Percentiles rank a stretch among this genome's conserved stretches.
Evolutionary conservation across 1,140 invertebrate species (phyloP).

Genomic region (Schmidtea mediterranea): DNA sequence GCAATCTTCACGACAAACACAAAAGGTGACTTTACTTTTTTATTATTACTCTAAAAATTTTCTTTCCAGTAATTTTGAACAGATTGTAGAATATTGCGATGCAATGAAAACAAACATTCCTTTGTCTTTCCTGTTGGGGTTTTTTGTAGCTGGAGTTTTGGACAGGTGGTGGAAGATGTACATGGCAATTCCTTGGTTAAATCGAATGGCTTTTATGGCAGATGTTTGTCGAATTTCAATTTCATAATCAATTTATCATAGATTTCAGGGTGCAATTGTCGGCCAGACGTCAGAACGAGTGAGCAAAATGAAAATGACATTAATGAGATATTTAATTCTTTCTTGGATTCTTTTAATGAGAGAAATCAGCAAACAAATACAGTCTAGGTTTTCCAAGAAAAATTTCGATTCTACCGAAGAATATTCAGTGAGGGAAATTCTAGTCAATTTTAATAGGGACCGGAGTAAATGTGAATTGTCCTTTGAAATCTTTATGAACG

Average conservation of each 20-base stretch:
- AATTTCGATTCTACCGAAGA: too few relatives aligned
- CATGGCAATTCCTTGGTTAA: slow-evolving; percentile 42
- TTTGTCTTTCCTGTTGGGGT: slow-evolving; percentile 67
- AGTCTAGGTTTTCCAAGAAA: background rate
- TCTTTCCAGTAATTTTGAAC: slow-evolving; percentile 39
- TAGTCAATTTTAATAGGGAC: too few relatives aligned
- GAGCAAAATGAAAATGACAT: background rate
- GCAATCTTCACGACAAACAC: slow-evolving; percentile 48
- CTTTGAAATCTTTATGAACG: too few relatives aligned
- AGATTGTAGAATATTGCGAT: slow-evolving; percentile 46
- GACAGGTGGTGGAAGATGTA: slow-evolving; percentile 77
- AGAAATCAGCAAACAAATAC: slow-evolving; percentile 1
- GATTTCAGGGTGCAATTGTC: too few relatives aligned
- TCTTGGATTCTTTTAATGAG: background rate
- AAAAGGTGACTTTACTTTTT: slow-evolving; percentile 28
- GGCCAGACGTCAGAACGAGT: too few relatives aligned
- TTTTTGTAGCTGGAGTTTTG: slow-evolving; percentile 65
- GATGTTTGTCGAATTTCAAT: background rate
- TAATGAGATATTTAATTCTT: background rate
- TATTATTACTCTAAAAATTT: too few relatives aligned
- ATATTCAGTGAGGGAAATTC: too few relatives aligned
- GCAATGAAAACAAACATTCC: slow-evolving; percentile 49
- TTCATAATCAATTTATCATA: too few relatives aligned
- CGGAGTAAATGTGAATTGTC: too few relatives aligned
- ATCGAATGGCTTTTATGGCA: slow-evolving; percentile 17